phyloP scores from a whole-genome alignment of 2,888 invertebrate genomes.

The Calameuta pallipes region DNA sequence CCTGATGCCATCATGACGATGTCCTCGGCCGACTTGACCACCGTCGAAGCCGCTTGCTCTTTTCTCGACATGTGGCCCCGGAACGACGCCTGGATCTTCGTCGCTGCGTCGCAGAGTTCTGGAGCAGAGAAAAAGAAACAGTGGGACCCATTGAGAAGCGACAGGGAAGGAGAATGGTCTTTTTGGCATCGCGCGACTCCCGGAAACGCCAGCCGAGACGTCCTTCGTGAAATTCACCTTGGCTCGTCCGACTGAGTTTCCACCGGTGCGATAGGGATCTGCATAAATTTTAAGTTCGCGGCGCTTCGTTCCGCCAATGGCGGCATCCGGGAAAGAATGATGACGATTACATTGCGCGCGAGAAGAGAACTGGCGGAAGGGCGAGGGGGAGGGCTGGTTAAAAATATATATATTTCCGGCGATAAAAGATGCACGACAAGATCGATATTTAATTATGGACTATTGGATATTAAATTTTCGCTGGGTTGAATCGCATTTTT shows the following conservation, averaged over 20 bases:
- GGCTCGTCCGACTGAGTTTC: not conserved
- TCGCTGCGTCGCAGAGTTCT: slow-evolving; percentile 86
- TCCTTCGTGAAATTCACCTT: not conserved
- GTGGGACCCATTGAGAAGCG: not conserved
- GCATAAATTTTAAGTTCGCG: not conserved
- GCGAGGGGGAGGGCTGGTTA: not conserved
- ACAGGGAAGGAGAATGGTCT: not conserved
- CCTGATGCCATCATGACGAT: slow-evolving; percentile 52
- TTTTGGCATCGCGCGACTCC: not conserved
- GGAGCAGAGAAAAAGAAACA: slow-evolving; percentile 33
- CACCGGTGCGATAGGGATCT: not conserved
- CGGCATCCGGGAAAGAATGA: not conserved
- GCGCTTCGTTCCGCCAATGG: not conserved
- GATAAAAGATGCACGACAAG: slow-evolving; percentile 14
- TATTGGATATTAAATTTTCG: slow-evolving; percentile 2
- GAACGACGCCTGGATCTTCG: slow-evolving; percentile 93
- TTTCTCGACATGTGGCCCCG: slow-evolving; percentile 89
- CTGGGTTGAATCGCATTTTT: not conserved
- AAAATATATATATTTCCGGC: slow-evolving; percentile 14
- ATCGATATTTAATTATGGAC: slow-evolving; percentile 37
- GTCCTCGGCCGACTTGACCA: slow-evolving; percentile 55
- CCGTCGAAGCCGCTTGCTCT: slow-evolving; percentile 64
- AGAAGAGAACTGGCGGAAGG: slow-evolving; percentile 10
- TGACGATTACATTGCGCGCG: slow-evolving; percentile 1
- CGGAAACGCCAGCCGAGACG: not conserved